Evolutionary conservation across 2,113 vertebrate species (phyloP), one percentile per base, ranked within the genome.

Genomic region (Machaerirhynchus nigripectus): DNA sequence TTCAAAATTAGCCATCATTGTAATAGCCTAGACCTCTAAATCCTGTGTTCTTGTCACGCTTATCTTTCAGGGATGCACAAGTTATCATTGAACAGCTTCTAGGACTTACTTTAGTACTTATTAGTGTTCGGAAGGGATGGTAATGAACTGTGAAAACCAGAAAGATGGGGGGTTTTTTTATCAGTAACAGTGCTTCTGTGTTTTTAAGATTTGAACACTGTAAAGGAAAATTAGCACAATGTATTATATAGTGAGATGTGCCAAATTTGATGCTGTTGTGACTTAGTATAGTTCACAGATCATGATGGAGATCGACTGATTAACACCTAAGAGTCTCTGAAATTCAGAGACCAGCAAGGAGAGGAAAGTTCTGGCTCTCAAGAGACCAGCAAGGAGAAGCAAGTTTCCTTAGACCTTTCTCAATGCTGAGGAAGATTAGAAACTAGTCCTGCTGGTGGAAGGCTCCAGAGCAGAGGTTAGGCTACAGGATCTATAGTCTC

Each of bases 81-180:
- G 10, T 22, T 77, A 79, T 27, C 10, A 17, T 9, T 76, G 73
- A 93, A 63, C 19, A 80, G 67, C 24, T 60, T 84, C 90, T 93
- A 77, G 31, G 87, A 80, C 21, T 84, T 87, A 46, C 3, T 88
- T 90, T 83, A 26, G 19, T 86, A 26, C 11, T 50, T 90, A 13
- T 69, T 26, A 40, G 47, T 44, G 37, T 87, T 95, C 71, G 91
- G 84, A 94, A 94, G 56, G 57, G 64, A 52, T n/a, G 59, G 35
- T 85, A 89, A 84, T 85, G 93, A 79, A 61, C 50, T 56, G 15
- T 60, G 49, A 67, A 79, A 27, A 18, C 37, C 30, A 3, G 26
- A n/a, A 64, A 49, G 33, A 49, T 2, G 2, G n/a, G n/a, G n/a
- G n/a, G n/a, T 18, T 68, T 1, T 21, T 76, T 84, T 77, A 7